Conservation (phyloP, 1,140 invertebrate species). For the Drosophila arawakana region DNA sequence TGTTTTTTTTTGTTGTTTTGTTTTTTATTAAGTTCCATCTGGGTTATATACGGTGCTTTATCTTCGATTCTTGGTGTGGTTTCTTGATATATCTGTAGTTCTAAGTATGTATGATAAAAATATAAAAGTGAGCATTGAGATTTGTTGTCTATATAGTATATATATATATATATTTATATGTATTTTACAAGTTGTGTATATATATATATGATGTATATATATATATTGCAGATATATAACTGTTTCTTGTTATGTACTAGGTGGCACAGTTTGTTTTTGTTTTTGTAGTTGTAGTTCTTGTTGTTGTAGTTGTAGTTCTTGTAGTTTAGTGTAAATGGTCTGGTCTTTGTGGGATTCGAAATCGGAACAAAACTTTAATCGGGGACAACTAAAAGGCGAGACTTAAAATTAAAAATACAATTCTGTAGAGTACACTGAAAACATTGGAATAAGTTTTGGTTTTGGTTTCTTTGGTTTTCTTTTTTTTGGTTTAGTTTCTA, state of each 20-base stretch:
- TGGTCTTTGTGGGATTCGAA: constrained; percentile 45
- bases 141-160: constrained; percentile 41
- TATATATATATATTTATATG: constrained; percentile 17
- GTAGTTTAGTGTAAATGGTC: constrained; percentile 39
- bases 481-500: constrained; percentile 48
- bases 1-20: constrained; percentile 22
- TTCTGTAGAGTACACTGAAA: constrained; percentile 28
- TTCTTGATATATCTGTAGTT: constrained; percentile 51
- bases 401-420: constrained; percentile 38
- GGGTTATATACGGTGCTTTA: constrained; percentile 73
- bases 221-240: constrained; percentile 78
- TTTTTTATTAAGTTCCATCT: constrained; percentile 48
- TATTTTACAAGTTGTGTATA: constrained; percentile 58
- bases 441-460: constrained; percentile 21
- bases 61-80: constrained; percentile 19
- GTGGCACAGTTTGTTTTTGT: constrained; percentile 70
- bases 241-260: constrained; percentile 81
- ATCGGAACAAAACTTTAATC: background rate
- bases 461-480: constrained; percentile 34
- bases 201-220: constrained; percentile 57
- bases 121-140: constrained; percentile 79
- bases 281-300: constrained; percentile 61
- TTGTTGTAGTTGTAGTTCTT: constrained; percentile 58
- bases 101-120: constrained; percentile 74
- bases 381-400: constrained; percentile 62